phyloP scores from a whole-genome alignment of 2,113 vertebrate genomes.

The Neotragus moschatus region DNA sequence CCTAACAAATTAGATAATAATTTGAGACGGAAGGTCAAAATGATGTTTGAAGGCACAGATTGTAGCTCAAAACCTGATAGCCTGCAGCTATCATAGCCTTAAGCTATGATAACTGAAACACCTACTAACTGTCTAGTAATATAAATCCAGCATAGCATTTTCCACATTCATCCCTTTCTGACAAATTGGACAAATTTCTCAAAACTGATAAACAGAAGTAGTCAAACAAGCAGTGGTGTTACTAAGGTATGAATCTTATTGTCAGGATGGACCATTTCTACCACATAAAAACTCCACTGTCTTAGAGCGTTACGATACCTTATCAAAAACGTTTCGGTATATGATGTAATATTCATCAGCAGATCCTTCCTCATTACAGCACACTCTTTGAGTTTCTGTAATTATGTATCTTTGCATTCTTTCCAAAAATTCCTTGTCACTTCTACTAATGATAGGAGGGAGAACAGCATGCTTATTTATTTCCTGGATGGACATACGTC shows the following conservation, averaged over 20 bases:
- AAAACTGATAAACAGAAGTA: not conserved
- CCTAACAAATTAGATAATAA: not conserved
- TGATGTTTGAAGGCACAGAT: not conserved
- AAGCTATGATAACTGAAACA: not conserved
- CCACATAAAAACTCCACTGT: not conserved
- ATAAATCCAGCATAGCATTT: not conserved
- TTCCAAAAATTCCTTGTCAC: constrained; percentile 75
- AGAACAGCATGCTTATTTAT: not conserved
- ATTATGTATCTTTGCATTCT: constrained; percentile 71
- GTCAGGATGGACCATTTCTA: not conserved
- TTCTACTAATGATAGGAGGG: constrained; percentile 46
- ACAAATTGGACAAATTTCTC: not conserved
- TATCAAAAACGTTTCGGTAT: constrained; percentile 78
- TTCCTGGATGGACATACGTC: not conserved
- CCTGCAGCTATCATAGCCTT: not conserved
- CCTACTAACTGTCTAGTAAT: not conserved
- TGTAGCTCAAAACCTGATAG: not conserved
- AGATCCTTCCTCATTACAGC: constrained; percentile 65
- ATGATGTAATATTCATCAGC: constrained; percentile 75
- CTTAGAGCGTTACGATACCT: constrained; percentile 69
- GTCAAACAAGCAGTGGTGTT: not conserved
- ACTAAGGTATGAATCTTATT: not conserved
- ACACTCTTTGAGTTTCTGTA: constrained; percentile 72
- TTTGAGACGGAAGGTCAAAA: constrained; percentile 1
- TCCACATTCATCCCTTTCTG: not conserved